Evolutionary conservation across 2,888 invertebrate genomes (phyloP), one percentile per base, ranked within the genome.

Genomic region (Yponomeuta malinellus): DNA sequence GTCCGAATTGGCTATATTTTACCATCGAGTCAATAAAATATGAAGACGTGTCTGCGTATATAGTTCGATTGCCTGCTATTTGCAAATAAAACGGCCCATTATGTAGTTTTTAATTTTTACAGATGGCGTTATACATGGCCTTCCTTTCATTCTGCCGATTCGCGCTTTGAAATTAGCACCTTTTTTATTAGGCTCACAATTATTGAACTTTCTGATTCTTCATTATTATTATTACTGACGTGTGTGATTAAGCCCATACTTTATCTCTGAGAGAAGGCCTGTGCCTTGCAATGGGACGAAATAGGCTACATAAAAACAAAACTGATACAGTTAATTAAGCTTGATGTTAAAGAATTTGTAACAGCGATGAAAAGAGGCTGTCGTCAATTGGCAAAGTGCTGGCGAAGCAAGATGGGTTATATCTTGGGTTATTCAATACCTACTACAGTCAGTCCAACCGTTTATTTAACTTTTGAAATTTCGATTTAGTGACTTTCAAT

Each of bases 21-120:
- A 65, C 33, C 65, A 65, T 15, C 31, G 33, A 33, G 65, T 65
- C 68, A 29, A 68, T 68, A 68, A 68, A 64, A 64, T 52, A 68
- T 68, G 29, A 48, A 68, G 68, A 68, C 33, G 33, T 64, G 64
- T 64, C 29, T 29, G n/a, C 29, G 23, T 4, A 64, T 64, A 23
- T 64, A 23, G 23, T 64, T 64, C 64, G 64, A 29, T 31, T 64
- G 64, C 31, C 64, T 6, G 52, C 52, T 59, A 15, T 59, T 59
- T 59, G 15, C 52, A 59, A 59, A 59, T 59, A 59, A 59, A 59
- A 59, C 6, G 12, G 15, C 52, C 52, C 15, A 59, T 59, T 59
- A 59, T 59, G 52, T 15, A 59, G 52, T 59, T 59, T 59, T 59
- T 59, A 59, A 59, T 59, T 59, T 59, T 59, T 59, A 59, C 15